phyloP scores from a whole-genome alignment of 2,888 invertebrate genomes.

The Galerucella pusilla region DNA sequence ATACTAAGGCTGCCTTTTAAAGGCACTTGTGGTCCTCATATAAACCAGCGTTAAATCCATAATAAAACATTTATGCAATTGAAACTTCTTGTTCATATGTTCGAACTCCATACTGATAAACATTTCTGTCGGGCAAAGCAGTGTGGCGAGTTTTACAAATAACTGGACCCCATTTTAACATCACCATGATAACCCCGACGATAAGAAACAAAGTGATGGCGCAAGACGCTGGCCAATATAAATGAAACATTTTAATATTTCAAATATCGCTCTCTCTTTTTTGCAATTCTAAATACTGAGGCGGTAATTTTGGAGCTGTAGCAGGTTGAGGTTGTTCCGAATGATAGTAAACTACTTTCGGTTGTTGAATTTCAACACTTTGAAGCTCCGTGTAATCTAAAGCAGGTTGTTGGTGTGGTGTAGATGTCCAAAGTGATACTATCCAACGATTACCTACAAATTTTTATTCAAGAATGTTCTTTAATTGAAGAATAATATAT shows the following conservation, averaged over 20 bases:
- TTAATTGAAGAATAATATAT: neutral
- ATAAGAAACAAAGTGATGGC: slow-evolving; percentile 79
- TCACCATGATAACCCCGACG: slow-evolving; percentile 76
- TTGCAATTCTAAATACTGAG: slow-evolving; percentile 63
- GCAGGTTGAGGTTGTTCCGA: slow-evolving; percentile 57
- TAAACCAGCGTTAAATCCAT: neutral
- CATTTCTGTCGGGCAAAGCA: slow-evolving; percentile 72
- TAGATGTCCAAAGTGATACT: slow-evolving; percentile 84
- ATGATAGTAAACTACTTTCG: slow-evolving; percentile 60
- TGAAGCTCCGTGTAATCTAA: slow-evolving; percentile 82
- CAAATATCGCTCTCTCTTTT: slow-evolving; percentile 86
- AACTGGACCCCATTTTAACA: slow-evolving; percentile 79
- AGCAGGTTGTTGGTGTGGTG: slow-evolving; percentile 85
- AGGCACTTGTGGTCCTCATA: neutral
- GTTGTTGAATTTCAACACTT: slow-evolving; percentile 62
- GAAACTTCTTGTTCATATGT: slow-evolving; percentile 75
- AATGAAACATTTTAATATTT: slow-evolving; percentile 67
- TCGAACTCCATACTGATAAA: slow-evolving; percentile 71
- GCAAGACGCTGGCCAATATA: slow-evolving; percentile 83
- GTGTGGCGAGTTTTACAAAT: slow-evolving; percentile 79
- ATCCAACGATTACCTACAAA: slow-evolving; percentile 83
- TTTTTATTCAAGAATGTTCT: neutral
- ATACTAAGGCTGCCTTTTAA: slow-evolving; percentile 1
- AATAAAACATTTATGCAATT: slow-evolving; percentile 1
- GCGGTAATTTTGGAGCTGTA: slow-evolving; percentile 62